Base-by-base conservation (phyloP, 2,797 vertebrate genomes). In the Trichosurus vulpecula region DNA sequence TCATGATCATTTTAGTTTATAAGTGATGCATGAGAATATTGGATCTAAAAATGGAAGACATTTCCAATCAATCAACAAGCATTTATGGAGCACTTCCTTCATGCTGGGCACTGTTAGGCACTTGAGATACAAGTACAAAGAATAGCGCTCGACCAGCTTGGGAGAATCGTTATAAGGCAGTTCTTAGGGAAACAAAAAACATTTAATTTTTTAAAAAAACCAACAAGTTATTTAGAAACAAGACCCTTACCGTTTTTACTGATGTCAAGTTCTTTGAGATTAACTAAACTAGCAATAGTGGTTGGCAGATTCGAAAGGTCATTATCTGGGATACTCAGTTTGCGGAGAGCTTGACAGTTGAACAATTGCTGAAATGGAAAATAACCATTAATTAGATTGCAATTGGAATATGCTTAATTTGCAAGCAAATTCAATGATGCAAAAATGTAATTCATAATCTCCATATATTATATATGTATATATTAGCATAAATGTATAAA, bases 251-350 rank as follows among this genome's bases (percentile, higher is more conserved):
- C 99, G 92, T 99, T 99, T 99, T 99, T 99, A 99, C 99, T 99
- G 99, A 99, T 99, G 99, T 99, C 99, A 94, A 99, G 99, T 98
- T 99, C 99, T 97, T 99, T 99, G 97, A 99, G 99, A 98, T 99
- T 99, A 97, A 99, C 99, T 99, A 99, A 99, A 98, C 99, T 99
- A 98, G 99, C 99, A 96, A 99, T 99, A 97, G 99, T 99, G 97
- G 99, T 99, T 94, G 99, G 99, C 98, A 99, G 99, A 97, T 98
- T 99, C 97, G 99, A 99, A 96, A 99, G 99, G 99, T 99, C 99
- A 55, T 99, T 99, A 98, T 99, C 99, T 31, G 99, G 99, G 96
- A 99, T 99, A 98, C 99, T 99, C 98, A 99, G 99, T 98, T 99
- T 99, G 98, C 99, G 99, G 93, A 99, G 98, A 95, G 99, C 99